These are phyloP conservation scores for Arenicola marina DNA, from an alignment of 2,888 invertebrate species.

Conservation along the genomic window DNA sequence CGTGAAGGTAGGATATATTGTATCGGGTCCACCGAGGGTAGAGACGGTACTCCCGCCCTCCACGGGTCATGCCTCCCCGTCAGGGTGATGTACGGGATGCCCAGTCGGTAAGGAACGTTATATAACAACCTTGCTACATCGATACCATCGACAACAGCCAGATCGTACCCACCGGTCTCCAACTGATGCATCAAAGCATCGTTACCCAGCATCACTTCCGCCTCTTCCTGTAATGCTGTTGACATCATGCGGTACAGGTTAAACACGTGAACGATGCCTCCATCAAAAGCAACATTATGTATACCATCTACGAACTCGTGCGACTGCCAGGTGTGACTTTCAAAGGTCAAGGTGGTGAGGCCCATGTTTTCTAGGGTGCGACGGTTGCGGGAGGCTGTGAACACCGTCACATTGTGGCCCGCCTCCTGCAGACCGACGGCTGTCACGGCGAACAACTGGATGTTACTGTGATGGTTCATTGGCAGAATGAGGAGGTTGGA, in stretches of 20 bases:
- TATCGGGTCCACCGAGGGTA: conserved; percentile 12
- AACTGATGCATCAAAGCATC: background rate
- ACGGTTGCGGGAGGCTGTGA: background rate
- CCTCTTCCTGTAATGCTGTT: background rate
- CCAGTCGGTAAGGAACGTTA: too few species aligned
- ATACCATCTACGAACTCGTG: background rate
- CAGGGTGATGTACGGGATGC: too few species aligned
- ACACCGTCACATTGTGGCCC: conserved; percentile 7
- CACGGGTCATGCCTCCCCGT: too few species aligned
- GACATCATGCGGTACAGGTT: background rate
- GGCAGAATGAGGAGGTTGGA: too few species aligned
- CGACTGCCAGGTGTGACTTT: background rate
- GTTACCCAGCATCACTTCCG: background rate
- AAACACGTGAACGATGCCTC: background rate
- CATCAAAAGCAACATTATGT: too few species aligned
- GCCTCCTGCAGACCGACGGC: background rate
- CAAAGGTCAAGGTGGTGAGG: background rate
- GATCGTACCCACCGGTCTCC: background rate
- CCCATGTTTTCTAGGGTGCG: background rate
- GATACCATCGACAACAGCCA: conserved; percentile 8
- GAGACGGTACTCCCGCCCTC: background rate
- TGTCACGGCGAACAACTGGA: conserved; percentile 9
- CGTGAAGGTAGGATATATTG: too few species aligned
- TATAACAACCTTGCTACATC: too few species aligned
- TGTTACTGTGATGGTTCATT: conserved; percentile 2